Base-by-base conservation (phyloP, 1,140 invertebrate species). In the Carcinoscorpius rotundicauda region DNA sequence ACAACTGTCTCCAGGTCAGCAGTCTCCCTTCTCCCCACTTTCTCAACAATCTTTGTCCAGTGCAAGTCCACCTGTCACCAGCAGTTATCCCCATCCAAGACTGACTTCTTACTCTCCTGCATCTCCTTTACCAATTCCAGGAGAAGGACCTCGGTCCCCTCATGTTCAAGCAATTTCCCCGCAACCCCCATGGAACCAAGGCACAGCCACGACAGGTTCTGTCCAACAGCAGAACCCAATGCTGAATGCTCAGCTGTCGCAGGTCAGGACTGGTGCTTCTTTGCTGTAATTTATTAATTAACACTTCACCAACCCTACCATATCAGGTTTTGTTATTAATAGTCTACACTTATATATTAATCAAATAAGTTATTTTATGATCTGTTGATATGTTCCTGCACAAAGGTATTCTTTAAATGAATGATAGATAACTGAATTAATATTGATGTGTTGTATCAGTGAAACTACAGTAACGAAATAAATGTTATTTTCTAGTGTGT, bases 201-300 rank as follows among this genome's bases (percentile, higher is more conserved):
- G 29, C 29, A 29, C 29, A 29, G 29, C 29, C 29, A 29, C 29
- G 29, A 29, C 70, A 68, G 67, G 58, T 59, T 62, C 65, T 52
- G 60, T 68, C 66, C 81, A 83, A 67, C 84, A 86, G 76, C 85
- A 87, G 75, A 88, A 88, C 78, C 86, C 88, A 5, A 86, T 90
- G 85, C 78, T 90, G 66, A 88, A 85, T 78, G 84, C 86, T 66
- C 86, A 88, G 75, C 77, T 88, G 65, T 84, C 85, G 71, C 71
- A 70, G 58, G 64, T 71, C 8, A 50, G 48, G 64, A 3, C n/a
- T 64, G 6, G 5, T 29, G 11, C 29, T 4, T 57, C 51, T 5
- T n/a, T n/a, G 8, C n/a, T 4, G 10, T 9, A 52, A 29, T 53
- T 53, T 62, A 4, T 3, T 11, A 4, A 53, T 4, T 55, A 6